These are phyloP conservation scores for Xenopus laevis DNA, from an alignment of 2,113 vertebrate genomes.

Conservation along the genomic window DNA sequence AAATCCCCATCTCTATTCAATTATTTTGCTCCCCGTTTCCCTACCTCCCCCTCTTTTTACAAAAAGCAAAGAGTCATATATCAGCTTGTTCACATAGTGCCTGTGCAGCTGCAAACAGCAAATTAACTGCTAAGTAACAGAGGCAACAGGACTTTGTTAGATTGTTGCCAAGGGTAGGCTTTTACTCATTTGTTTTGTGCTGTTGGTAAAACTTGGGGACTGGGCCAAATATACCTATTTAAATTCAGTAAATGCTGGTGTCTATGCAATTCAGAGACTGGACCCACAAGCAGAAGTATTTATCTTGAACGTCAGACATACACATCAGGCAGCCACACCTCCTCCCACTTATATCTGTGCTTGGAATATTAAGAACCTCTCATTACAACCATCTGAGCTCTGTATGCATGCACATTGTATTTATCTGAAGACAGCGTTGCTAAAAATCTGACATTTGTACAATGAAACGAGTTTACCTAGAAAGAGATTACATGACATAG, in stretches of 20 bases:
- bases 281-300: background rate
- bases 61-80: too few species aligned
- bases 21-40: too few species aligned
- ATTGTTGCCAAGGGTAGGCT: too few species aligned
- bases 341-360: slow-evolving; percentile 21
- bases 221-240: background rate
- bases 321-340: slow-evolving; percentile 23
- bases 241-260: background rate
- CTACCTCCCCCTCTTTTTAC: too few species aligned
- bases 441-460: slow-evolving; percentile 28
- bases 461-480: slow-evolving; percentile 28
- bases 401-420: slow-evolving; percentile 18
- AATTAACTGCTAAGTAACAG: too few species aligned
- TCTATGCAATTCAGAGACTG: background rate
- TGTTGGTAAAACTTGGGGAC: background rate
- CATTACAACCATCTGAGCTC: slow-evolving; percentile 14
- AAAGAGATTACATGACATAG: slow-evolving; percentile 22
- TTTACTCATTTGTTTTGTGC: background rate
- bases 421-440: slow-evolving; percentile 19
- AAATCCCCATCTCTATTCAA: too few species aligned
- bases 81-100: too few species aligned
- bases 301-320: slow-evolving; percentile 13
- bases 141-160: too few species aligned
- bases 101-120: too few species aligned
- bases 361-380: slow-evolving; percentile 26